Percentiles rank a stretch among this genome's conserved stretches.
Conservation (phyloP, 2,797 vertebrate species). For the Dipus sagitta region DNA sequence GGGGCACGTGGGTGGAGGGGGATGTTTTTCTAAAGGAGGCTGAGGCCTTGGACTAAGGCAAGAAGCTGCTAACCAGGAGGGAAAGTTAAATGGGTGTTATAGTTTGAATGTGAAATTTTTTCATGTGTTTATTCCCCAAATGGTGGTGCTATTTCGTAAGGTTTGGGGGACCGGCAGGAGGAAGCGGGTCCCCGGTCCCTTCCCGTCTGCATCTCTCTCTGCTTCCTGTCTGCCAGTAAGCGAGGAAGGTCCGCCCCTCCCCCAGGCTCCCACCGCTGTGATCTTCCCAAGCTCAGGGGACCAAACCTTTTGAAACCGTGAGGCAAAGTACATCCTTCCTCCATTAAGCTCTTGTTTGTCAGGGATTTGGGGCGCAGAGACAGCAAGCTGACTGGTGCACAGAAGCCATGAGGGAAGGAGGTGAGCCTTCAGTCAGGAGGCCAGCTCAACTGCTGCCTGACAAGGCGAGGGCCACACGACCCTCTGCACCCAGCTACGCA, state of each 20-base stretch:
- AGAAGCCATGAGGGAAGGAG: not conserved
- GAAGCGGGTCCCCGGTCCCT: no score
- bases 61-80: not conserved
- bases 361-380: not conserved
- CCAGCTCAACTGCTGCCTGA: rapidly evolving
- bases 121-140: not conserved
- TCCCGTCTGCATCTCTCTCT: no score
- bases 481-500: not conserved
- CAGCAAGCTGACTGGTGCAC: not conserved
- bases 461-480: not conserved
- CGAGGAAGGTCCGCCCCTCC: not conserved
- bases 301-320: not conserved
- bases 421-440: not conserved
- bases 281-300: not conserved
- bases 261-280: no score
- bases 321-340: not conserved
- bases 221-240: not conserved
- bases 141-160: no score
- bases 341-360: not conserved
- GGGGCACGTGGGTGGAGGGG: not conserved
- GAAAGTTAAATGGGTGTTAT: not conserved
- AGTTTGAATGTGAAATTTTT: not conserved
- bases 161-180: no score
- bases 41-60: not conserved
- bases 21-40: not conserved